These are phyloP conservation scores for Limosa lapponica DNA, from an alignment of 2,797 vertebrate species.

Conservation along the genomic window DNA sequence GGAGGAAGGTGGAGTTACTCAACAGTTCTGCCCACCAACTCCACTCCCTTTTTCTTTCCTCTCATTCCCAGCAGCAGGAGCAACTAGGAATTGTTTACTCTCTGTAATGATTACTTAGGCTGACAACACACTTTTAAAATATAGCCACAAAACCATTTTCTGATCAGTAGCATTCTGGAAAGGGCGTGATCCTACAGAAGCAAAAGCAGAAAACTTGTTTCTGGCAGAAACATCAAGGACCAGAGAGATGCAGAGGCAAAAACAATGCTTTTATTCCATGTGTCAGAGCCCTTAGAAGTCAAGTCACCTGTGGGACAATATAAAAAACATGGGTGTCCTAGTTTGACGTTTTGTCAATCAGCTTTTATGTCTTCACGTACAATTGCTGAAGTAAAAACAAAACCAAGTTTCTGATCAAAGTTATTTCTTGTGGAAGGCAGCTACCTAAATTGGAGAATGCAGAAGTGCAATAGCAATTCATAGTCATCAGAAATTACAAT, in stretches of 20 bases:
- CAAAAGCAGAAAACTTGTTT: background rate
- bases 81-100: background rate
- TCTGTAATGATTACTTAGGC: background rate
- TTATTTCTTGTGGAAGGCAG: background rate
- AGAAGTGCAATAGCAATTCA: background rate
- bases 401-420: background rate
- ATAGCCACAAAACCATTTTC: background rate
- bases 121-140: background rate
- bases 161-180: background rate
- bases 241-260: background rate
- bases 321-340: background rate
- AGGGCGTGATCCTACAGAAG: no score
- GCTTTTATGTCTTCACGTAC: background rate
- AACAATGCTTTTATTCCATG: rapidly evolving
- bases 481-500: background rate
- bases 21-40: background rate
- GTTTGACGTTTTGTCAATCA: background rate
- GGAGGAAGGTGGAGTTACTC: background rate
- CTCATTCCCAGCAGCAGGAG: background rate
- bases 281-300: background rate
- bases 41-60: background rate
- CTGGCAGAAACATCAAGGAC: background rate
- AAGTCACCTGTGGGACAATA: background rate
- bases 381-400: background rate
- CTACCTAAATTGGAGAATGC: background rate